Percentiles rank a stretch among this genome's conserved stretches.
phyloP scores from a whole-genome alignment of 2,797 vertebrate genomes.

The Neostethus bicornis region DNA sequence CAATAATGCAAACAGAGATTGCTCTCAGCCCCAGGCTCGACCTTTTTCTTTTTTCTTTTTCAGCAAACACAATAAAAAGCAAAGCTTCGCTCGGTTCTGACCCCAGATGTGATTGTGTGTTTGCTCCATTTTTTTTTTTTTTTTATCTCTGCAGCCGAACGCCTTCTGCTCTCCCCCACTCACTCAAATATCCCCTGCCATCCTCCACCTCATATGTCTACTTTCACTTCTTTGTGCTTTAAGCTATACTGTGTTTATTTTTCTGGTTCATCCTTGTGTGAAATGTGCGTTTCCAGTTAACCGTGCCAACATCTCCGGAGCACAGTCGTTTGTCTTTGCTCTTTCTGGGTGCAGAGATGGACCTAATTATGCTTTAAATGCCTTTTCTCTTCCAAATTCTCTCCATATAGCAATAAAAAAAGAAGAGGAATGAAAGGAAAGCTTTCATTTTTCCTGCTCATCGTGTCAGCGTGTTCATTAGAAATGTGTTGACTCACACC shows the following conservation, averaged over 20 bases:
- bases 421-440: constrained; percentile 37
- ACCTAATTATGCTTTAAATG: constrained; percentile 46
- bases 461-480: constrained; percentile 66
- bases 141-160: constrained; percentile 47
- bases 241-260: constrained; percentile 32
- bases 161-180: constrained; percentile 55
- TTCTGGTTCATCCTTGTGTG: constrained; percentile 33
- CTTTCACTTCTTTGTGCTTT: constrained; percentile 43
- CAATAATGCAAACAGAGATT: constrained; percentile 31
- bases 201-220: constrained; percentile 60
- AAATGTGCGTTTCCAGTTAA: constrained; percentile 12
- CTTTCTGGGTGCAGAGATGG: constrained; percentile 6
- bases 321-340: constrained; percentile 33
- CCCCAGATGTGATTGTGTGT: constrained; percentile 67
- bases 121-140: constrained; percentile 59
- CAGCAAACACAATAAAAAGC: constrained; percentile 31
- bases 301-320: constrained; percentile 17
- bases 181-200: constrained; percentile 24
- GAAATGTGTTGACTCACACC: constrained; percentile 77
- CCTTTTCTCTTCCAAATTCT: constrained; percentile 39
- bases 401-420: constrained; percentile 39
- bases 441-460: constrained; percentile 50
- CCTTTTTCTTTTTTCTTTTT: constrained; percentile 36
- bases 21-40: constrained; percentile 8
- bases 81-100: constrained; percentile 40